phyloP scores from a whole-genome alignment of 1,140 invertebrate genomes.

The Leptinotarsa defecta region DNA sequence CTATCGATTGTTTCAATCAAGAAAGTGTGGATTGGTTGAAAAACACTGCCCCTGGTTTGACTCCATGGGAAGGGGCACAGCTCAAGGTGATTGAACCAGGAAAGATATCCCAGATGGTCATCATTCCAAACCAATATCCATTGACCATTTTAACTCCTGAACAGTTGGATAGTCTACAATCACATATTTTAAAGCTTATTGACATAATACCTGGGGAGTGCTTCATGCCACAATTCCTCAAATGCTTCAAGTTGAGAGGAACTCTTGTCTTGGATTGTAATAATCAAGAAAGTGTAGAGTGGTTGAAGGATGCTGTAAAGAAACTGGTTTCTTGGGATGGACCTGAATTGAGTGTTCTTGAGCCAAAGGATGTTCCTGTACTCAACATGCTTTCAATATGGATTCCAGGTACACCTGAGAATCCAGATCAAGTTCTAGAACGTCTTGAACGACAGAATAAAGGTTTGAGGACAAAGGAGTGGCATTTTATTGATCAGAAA shows the following conservation, averaged over 20 bases:
- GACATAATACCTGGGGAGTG: constrained; percentile 5
- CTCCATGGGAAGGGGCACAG: constrained; percentile 12
- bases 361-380: constrained; percentile 12
- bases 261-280: constrained; percentile 14
- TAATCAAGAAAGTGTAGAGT: constrained; percentile 17
- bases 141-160: constrained; percentile 13
- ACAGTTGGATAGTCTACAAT: constrained; percentile 14
- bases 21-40: constrained; percentile 16
- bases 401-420: constrained; percentile 10
- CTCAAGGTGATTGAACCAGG: constrained; percentile 1
- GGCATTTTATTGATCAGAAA: constrained; percentile 2
- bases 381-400: constrained; percentile 1
- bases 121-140: constrained; percentile 10
- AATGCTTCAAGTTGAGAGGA: constrained; percentile 6
- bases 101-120: constrained; percentile 3
- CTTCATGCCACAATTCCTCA: constrained; percentile 21
- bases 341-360: not conserved
- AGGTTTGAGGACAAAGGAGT: constrained; percentile 12
- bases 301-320: constrained; percentile 4
- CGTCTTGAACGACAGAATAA: constrained; percentile 20
- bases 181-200: constrained; percentile 12
- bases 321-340: constrained; percentile 12
- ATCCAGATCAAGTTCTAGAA: constrained; percentile 16
- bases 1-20: constrained; percentile 14
- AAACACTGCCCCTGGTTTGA: constrained; percentile 4